Base-by-base conservation (phyloP, 2,113 vertebrate species). In the Coryphaenoides rupestris region DNA sequence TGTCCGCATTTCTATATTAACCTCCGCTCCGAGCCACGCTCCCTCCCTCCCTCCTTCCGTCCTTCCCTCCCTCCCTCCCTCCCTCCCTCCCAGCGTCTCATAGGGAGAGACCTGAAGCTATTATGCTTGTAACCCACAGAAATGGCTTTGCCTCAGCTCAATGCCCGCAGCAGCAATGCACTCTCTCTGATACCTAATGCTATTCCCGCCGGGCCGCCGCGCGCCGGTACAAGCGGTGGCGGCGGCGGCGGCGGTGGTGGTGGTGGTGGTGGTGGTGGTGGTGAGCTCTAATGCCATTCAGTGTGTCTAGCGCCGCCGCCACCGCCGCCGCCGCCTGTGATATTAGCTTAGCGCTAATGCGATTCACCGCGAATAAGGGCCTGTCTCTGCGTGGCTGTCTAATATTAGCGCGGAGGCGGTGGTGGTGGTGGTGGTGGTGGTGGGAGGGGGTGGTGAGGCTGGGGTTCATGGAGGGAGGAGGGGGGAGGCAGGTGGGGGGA, bases 261-360 rank as follows among this genome's bases (percentile, higher is more conserved):
- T n/a, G n/a, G n/a, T n/a, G n/a, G n/a, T n/a, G n/a, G n/a, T n/a
- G n/a, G n/a, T n/a, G n/a, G n/a, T n/a, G n/a, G n/a, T 68, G 66
- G 59, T 70, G 63, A n/a, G 67, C 67, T 79, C 68, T 78, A 76
- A 83, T 83, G 81, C 68, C 74, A 76, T 82, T 80, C 73, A 73
- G 70, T 82, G 72, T 63, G 75, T 84, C 75, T 76, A 71, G 73
- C 76, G 21, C 69, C 72, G 81, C n/a, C n/a, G n/a, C n/a, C n/a
- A n/a, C n/a, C n/a, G n/a, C n/a, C n/a, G n/a, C n/a, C n/a, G 78
- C 76, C 81, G 79, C 81, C 82, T 86, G 81, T 83, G 85, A 84
- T 89, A 87, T 89, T 87, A 86, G 85, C 86, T 89, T 76, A 85
- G 78, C 21, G 15, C 60, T 85, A 85, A 89, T 85, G 78, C 84